Conservation (phyloP, 2,888 invertebrate species). For the Agrotis puta region DNA sequence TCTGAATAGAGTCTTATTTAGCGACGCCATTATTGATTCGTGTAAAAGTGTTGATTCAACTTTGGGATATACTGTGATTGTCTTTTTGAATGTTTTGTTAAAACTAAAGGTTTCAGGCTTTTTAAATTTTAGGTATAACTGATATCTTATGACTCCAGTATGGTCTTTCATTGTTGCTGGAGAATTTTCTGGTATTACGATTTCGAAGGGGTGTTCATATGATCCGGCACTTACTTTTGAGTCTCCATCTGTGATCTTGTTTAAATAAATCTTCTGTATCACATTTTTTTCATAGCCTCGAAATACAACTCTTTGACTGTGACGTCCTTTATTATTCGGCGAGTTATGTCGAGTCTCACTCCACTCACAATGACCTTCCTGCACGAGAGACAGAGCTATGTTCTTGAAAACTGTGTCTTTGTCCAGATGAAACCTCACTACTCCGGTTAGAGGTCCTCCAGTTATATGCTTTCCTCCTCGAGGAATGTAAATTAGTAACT, state of each 20-base stretch:
- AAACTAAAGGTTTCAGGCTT: constrained; percentile 7
- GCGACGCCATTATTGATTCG: neutral
- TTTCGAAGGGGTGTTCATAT: constrained; percentile 38
- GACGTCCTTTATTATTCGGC: neutral
- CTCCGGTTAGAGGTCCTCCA: constrained; percentile 61
- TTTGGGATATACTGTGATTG: constrained; percentile 20
- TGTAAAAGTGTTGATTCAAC: constrained; percentile 18
- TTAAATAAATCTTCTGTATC: constrained; percentile 28
- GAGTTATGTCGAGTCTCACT: neutral
- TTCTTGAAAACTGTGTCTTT: constrained; percentile 58
- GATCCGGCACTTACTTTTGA: constrained; percentile 21
- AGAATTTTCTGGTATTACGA: constrained; percentile 35
- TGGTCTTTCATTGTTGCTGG: constrained; percentile 38
- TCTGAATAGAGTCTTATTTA: constrained; percentile 31
- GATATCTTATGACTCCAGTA: constrained; percentile 31
- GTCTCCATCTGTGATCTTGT: constrained; percentile 6
- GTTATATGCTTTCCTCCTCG: constrained; percentile 28
- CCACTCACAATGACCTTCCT: constrained; percentile 4
- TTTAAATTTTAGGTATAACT: constrained; percentile 41
- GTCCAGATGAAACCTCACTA: constrained; percentile 63
- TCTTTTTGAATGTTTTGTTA: constrained; percentile 20
- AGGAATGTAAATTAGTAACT: constrained; percentile 63
- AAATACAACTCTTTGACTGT: neutral
- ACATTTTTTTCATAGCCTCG: constrained; percentile 23
- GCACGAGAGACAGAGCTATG: constrained; percentile 59